phyloP scores from a whole-genome alignment of 1,140 invertebrate genomes.

The Pachyrhynchus sulphureomaculatus region DNA sequence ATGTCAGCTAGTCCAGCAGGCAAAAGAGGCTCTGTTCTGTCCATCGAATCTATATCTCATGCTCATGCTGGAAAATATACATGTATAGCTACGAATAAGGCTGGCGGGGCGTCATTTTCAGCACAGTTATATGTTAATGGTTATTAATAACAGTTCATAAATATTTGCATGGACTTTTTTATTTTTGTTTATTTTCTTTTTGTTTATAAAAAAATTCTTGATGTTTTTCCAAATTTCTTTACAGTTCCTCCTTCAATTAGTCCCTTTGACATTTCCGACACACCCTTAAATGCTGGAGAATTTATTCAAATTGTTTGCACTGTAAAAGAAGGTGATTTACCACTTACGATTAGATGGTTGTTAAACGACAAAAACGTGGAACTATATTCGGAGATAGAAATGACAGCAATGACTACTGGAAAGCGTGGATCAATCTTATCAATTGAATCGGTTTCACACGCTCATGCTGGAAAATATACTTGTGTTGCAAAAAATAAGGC shows the following conservation, averaged over 20 bases:
- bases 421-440: constrained; percentile 70
- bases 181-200: background rate
- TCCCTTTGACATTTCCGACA: constrained; percentile 63
- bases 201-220: background rate
- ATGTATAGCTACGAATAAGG: constrained; percentile 67
- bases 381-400: constrained; percentile 34
- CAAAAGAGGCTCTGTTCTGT: constrained; percentile 53
- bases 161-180: background rate
- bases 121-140: constrained; percentile 40
- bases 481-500: constrained; percentile 76
- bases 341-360: constrained; percentile 61
- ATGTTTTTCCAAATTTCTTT: background rate
- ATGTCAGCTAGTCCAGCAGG: constrained; percentile 38
- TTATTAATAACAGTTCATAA: constrained; percentile 17
- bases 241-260: constrained; percentile 52
- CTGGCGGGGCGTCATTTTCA: constrained; percentile 56
- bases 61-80: constrained; percentile 66
- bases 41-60: constrained; percentile 71
- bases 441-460: constrained; percentile 71
- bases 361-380: constrained; percentile 57
- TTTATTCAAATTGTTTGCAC: constrained; percentile 67
- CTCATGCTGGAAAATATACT: constrained; percentile 77
- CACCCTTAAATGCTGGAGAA: constrained; percentile 57
- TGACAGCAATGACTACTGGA: constrained; percentile 57
- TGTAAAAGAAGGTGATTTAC: constrained; percentile 65